phyloP scores from a whole-genome alignment of 2,113 vertebrate genomes.

The Dendrocopos noguchii region DNA sequence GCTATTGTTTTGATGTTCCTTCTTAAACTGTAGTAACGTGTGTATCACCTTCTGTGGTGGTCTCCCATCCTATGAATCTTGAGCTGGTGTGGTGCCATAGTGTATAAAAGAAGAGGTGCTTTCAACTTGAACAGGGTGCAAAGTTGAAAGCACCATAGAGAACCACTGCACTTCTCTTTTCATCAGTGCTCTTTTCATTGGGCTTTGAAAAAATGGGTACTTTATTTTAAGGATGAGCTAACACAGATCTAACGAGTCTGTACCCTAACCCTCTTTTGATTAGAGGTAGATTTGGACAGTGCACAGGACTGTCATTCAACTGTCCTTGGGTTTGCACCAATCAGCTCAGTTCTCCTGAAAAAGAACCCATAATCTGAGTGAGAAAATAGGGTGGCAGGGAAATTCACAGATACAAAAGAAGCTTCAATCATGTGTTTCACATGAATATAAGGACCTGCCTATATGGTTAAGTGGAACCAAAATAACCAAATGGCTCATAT shows the following conservation, averaged over 20 bases:
- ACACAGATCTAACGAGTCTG: background rate
- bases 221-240: conserved; percentile 22
- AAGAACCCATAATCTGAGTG: background rate
- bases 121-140: background rate
- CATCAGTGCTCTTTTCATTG: background rate
- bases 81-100: background rate
- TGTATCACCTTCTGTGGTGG: background rate
- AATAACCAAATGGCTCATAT: conserved; percentile 32
- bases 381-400: conserved; percentile 37
- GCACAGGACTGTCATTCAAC: conserved; percentile 6
- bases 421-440: background rate
- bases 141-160: background rate
- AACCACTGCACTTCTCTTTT: background rate
- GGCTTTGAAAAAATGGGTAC: background rate
- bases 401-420: conserved; percentile 24
- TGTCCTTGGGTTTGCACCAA: conserved; percentile 36
- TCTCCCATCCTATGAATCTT: background rate
- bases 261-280: background rate
- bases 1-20: background rate
- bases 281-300: conserved; percentile 36
- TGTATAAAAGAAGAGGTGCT: background rate
- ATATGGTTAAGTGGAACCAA: conserved; percentile 30
- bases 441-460: conserved; percentile 6
- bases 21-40: background rate
- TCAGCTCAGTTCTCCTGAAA: background rate